Evolutionary conservation across 2,888 invertebrate species (phyloP), one percentile per base, ranked within the genome.

Genomic region (Brachyptera putata): DNA sequence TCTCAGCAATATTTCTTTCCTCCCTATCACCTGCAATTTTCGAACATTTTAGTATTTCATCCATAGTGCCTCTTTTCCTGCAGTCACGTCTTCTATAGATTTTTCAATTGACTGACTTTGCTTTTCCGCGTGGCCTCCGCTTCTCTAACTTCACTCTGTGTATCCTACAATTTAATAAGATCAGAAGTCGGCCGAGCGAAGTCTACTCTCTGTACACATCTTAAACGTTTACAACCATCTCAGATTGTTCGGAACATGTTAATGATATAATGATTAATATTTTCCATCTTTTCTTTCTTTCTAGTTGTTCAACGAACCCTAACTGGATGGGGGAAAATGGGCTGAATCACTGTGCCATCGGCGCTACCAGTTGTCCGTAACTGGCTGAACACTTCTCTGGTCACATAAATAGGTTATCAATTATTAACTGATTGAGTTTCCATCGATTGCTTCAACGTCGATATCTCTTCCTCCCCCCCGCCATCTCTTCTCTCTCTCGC

Each of bases 11-110:
- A 53, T 53, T 36, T 53, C 53, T 16, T 36, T 14, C 26, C 9
- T 30, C 21, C 25, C 30, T 18, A 11, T 34, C 2, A 7, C 50
- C 22, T 3, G 21, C 50, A 16, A 53, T 21, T 53, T 53, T 36
- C 53, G 34, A 53, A 18, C 34, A 36, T 53, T 53, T 53, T 34
- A 53, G 53, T 53, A 53, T 53, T 53, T 36, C 34, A 53, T 53
- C 53, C 18, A 18, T 21, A 43, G 14, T 9, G 34, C 53, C 53
- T 34, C 57, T 57, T 36, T 56, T 57, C 30, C 41, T 57, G 9
- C 48, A 21, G 57, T 57, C 57, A 57, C 57, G 57, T 57, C 46
- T 21, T 57, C 57, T 16, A 43, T 57, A 46, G 57, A 57, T 57
- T 57, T 57, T 57, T 57, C 57, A 57, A 46, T 57, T 48, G 57